A percentile compares a stretch with the other conserved stretches of the same genome.
phyloP scores from a whole-genome alignment of 2,797 vertebrate genomes.

The Notamacropus eugenii region DNA sequence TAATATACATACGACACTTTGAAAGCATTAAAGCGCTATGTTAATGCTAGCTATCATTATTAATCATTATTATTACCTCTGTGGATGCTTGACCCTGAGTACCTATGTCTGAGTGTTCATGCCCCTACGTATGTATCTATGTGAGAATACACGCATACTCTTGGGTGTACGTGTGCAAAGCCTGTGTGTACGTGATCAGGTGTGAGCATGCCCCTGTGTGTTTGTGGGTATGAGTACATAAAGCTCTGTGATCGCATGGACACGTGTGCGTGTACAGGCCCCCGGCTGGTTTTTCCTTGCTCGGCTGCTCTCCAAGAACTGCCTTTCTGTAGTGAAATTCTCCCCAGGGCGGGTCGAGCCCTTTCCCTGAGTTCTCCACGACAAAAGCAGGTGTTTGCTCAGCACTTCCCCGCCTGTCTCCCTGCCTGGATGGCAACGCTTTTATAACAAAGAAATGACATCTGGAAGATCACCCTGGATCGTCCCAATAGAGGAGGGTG shows the following conservation, averaged over 20 bases:
- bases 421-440: slow-evolving; percentile 57
- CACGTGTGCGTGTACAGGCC: not conserved
- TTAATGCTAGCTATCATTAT: not conserved
- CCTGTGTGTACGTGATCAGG: not conserved
- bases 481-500: not conserved
- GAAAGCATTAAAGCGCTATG: not conserved
- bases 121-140: not conserved
- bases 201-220: not conserved
- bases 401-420: not conserved
- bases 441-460: slow-evolving; percentile 35
- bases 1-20: not conserved
- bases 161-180: not conserved
- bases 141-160: not conserved
- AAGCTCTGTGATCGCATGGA: not conserved
- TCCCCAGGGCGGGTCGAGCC: not conserved
- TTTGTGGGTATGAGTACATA: not conserved
- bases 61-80: not conserved
- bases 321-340: slow-evolving; percentile 16
- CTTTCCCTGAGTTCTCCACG: slow-evolving; percentile 43
- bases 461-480: slow-evolving; percentile 31
- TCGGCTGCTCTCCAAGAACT: slow-evolving; percentile 4
- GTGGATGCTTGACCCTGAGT: not conserved
- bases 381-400: slow-evolving; percentile 49
- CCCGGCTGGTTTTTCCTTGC: slow-evolving; percentile 63
- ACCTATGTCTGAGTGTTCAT: not conserved